Evolutionary conservation across 2,888 invertebrate species (phyloP).

Genomic region (Osedax fenrisi): DNA sequence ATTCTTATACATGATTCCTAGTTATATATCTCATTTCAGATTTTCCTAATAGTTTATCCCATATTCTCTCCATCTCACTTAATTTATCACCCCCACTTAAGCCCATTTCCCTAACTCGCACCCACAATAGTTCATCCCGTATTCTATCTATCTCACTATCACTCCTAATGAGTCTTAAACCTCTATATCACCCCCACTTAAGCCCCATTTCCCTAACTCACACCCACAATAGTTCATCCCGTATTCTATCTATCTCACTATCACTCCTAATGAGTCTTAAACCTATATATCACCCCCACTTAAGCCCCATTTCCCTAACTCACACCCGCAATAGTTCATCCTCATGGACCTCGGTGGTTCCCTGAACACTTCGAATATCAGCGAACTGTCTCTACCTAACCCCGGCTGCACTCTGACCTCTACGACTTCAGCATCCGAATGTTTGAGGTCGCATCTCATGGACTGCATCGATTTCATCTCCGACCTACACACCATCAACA

Average conservation of each 20-base stretch:
- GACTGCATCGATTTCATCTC: slow-evolving; percentile 88
- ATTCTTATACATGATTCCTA: too few species aligned
- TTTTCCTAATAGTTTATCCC: too few species aligned
- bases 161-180: too few species aligned
- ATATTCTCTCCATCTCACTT: too few species aligned
- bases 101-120: too few species aligned
- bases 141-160: too few species aligned
- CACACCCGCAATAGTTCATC: slow-evolving; percentile 47
- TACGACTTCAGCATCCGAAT: slow-evolving; percentile 75
- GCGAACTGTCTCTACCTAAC: slow-evolving; percentile 33
- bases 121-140: too few species aligned
- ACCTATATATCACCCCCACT: too few species aligned
- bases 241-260: too few species aligned
- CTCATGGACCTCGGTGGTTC: slow-evolving; percentile 72
- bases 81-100: too few species aligned
- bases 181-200: neutral
- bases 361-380: slow-evolving; percentile 52
- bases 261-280: too few species aligned
- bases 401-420: neutral
- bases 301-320: neutral
- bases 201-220: neutral
- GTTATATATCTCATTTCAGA: too few species aligned
- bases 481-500: slow-evolving; percentile 86
- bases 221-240: slow-evolving; percentile 48
- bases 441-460: slow-evolving; percentile 75